phyloP scores from a whole-genome alignment of 53 echinoderm and acorn worm genomes.

The Stichopus horrens region DNA sequence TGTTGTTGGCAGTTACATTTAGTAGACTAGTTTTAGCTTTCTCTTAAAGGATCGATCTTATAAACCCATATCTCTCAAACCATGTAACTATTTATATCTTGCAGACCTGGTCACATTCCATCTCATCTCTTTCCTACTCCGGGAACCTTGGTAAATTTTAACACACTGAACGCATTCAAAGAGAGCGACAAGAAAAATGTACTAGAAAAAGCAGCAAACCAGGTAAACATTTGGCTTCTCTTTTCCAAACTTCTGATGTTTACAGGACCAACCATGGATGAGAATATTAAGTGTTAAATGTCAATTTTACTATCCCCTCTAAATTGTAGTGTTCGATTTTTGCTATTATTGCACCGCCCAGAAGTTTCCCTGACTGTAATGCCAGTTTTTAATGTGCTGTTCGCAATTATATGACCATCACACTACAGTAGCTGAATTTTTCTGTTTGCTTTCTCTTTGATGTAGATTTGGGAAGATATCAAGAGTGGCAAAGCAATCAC shows the following conservation, averaged over 20 bases:
- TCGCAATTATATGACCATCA: too few species aligned
- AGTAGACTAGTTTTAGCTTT: neutral
- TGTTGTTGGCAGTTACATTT: neutral
- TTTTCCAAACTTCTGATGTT: neutral
- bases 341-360: too few species aligned
- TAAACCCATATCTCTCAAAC: neutral
- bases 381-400: too few species aligned
- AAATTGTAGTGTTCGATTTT: too few species aligned
- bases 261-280: too few species aligned
- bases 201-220: conserved; percentile 63
- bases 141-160: conserved; percentile 88
- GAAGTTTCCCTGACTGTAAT: too few species aligned
- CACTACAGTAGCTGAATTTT: neutral
- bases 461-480: conserved; percentile 89
- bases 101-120: conserved; percentile 64
- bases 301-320: too few species aligned
- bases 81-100: neutral
- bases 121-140: conserved; percentile 77
- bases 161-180: conserved; percentile 90
- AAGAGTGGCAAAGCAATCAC: conserved; percentile 67
- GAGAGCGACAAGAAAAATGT: conserved; percentile 81
- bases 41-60: neutral
- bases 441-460: neutral
- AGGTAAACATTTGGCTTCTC: conserved; percentile 49
- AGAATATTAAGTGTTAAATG: too few species aligned